Conservation (phyloP, 2,797 vertebrate species). For the Scolopax rusticola region DNA sequence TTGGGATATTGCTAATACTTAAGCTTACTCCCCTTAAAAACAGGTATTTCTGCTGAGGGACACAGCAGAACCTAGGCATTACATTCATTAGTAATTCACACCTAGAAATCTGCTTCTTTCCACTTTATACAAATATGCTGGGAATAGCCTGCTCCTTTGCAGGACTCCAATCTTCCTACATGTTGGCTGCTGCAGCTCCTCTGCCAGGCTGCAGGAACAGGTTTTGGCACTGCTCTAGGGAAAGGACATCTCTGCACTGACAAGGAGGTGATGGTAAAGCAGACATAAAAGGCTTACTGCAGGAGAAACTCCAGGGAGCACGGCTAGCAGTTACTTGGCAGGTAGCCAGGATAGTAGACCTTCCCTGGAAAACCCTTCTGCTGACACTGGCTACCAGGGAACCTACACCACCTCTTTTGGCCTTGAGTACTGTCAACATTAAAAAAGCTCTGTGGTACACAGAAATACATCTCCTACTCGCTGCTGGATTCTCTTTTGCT, state of each 20-base stretch:
- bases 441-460: fast-evolving
- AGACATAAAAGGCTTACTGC: not conserved
- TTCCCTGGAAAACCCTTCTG: not conserved
- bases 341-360: not conserved
- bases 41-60: not conserved
- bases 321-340: not conserved
- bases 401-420: not conserved
- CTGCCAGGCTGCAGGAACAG: not conserved
- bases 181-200: not conserved
- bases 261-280: not conserved
- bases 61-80: not conserved
- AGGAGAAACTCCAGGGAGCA: not conserved
- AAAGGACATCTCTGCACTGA: not conserved
- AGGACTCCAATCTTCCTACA: not conserved
- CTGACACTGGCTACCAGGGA: not conserved
- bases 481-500: not conserved
- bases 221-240: not conserved
- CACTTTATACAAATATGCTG: not conserved
- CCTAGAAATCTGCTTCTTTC: not conserved
- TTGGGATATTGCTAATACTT: not conserved
- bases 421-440: not conserved
- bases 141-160: not conserved
- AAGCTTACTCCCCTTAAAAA: not conserved
- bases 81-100: not conserved
- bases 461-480: not conserved